Evolutionary conservation across 1,140 invertebrate species (phyloP), one percentile per base, ranked within the genome.

Genomic region (Sitophilus oryzae): DNA sequence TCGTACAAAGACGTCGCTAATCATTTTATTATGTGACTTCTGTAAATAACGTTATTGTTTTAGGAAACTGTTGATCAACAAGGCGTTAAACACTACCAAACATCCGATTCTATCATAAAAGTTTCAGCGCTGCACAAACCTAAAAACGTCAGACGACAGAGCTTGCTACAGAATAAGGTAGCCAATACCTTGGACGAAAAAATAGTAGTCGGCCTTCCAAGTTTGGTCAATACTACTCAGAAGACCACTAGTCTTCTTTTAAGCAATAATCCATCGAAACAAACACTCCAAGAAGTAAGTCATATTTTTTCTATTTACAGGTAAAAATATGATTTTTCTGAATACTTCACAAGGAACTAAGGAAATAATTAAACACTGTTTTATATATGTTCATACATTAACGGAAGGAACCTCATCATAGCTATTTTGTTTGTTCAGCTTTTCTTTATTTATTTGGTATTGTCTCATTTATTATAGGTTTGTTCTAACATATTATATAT

Each of bases 201-300:
- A 25, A 15, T 49, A 4, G 10, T 43, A 8, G 47, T 56, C 2
- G 25, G 45, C 20, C 25, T 50, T 14, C 50, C 60, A 10, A 55
- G 41, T 52, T 54, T 61, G 40, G 52, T 61, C 15, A 8, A 45
- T n/a, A 34, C 55, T 16, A 21, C 49, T 5, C 55, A 56, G 19
- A 61, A 61, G 25, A 41, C 37, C 10, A 61, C 59, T 3, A 61
- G 59, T 43, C 38, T 62, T 15, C 51, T 62, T 18, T 46, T 62
- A 21, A 59, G 60, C 22, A 62, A 62, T 48, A 62, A 62, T 49
- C 38, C 45, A 9, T 52, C 56, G 9, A 62, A 47, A 34, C 45
- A 42, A 10, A 5, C 3, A 16, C 42, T 42, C 11, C 46, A 48
- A 56, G 53, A 56, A 22, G 53, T 56, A 46, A 52, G 9, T 36